Percentiles rank a stretch among this genome's conserved stretches.
phyloP scores from a whole-genome alignment of 2,888 invertebrate genomes.

The Acrobasis suavella region DNA sequence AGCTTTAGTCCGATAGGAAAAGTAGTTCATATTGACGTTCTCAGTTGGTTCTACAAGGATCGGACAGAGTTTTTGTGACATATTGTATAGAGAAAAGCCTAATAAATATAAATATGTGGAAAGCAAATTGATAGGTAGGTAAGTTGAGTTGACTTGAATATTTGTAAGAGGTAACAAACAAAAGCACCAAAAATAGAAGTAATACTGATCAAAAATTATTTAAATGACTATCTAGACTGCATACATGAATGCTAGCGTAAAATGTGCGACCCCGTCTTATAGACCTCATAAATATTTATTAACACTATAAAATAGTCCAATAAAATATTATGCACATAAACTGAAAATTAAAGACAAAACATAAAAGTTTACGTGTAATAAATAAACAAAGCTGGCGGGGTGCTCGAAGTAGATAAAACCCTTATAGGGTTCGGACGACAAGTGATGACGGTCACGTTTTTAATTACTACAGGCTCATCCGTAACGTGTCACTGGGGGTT shows the following conservation, averaged over 20 bases:
- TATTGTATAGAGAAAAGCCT: too few species aligned
- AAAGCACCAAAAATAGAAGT: background rate
- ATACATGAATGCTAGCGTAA: constrained; percentile 35
- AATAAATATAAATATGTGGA: too few species aligned
- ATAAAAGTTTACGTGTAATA: constrained; percentile 55
- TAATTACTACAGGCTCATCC: constrained; percentile 76
- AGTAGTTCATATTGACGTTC: too few species aligned
- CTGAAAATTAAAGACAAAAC: constrained; percentile 37
- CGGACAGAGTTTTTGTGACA: too few species aligned
- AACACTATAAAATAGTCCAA: constrained; percentile 56
- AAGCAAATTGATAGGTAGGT: too few species aligned
- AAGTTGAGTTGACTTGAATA: too few species aligned
- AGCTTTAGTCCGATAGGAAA: too few species aligned
- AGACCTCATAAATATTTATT: constrained; percentile 57
- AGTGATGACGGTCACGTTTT: constrained; percentile 82
- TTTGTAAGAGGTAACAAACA: background rate
- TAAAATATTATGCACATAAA: constrained; percentile 43
- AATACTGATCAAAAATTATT: background rate
- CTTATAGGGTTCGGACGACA: constrained; percentile 66
- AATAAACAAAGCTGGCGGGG: constrained; percentile 67
- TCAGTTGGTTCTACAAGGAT: too few species aligned
- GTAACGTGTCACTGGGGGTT: constrained; percentile 65
- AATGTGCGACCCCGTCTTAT: constrained; percentile 49
- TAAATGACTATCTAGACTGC: constrained; percentile 34
- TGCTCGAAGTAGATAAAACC: constrained; percentile 76